A percentile compares a stretch with the other conserved stretches of the same genome.
Evolutionary conservation across 1,140 invertebrate genomes (phyloP).

Genomic region (Gonioctena quinquepunctata): DNA sequence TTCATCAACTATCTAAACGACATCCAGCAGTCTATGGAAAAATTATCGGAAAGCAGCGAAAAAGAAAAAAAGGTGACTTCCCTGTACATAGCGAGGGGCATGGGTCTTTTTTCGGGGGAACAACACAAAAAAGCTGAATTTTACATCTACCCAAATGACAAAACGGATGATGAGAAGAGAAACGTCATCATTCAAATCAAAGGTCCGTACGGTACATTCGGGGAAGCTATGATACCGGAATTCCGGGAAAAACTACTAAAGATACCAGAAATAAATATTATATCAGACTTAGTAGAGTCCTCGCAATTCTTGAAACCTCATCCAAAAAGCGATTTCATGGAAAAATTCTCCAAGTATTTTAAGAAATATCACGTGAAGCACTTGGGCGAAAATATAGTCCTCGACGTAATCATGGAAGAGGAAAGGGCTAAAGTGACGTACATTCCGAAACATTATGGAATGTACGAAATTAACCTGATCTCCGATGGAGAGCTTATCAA

Average conservation of each 20-base stretch:
- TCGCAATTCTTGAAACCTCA: not conserved
- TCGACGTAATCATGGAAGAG: conserved; percentile 40
- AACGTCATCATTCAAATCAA: conserved; percentile 37
- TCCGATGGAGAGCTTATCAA: conserved; percentile 40
- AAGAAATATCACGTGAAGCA: not conserved
- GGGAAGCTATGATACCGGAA: conserved; percentile 27
- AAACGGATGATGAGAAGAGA: not conserved
- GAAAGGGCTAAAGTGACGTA: conserved; percentile 44
- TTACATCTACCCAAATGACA: conserved; percentile 44
- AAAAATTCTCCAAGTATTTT: not conserved
- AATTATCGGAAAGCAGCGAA: conserved; percentile 44
- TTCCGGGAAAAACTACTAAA: conserved; percentile 15
- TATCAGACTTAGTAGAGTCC: not conserved
- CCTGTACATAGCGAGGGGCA: conserved; percentile 62
- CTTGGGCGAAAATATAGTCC: conserved; percentile 28
- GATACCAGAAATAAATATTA: not conserved
- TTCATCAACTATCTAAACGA: conserved; percentile 58
- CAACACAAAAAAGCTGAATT: conserved; percentile 55
- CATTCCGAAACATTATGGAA: conserved; percentile 42
- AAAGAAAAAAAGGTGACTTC: conserved; percentile 50
- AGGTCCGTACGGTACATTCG: conserved; percentile 42
- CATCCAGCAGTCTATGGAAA: conserved; percentile 56
- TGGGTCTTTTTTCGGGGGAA: conserved; percentile 61
- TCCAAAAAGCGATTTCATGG: not conserved
- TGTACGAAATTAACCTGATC: conserved; percentile 47